These are phyloP conservation scores for Drosophila novamexicana DNA, from an alignment of 1,140 invertebrate species.

Conservation along the genomic window DNA sequence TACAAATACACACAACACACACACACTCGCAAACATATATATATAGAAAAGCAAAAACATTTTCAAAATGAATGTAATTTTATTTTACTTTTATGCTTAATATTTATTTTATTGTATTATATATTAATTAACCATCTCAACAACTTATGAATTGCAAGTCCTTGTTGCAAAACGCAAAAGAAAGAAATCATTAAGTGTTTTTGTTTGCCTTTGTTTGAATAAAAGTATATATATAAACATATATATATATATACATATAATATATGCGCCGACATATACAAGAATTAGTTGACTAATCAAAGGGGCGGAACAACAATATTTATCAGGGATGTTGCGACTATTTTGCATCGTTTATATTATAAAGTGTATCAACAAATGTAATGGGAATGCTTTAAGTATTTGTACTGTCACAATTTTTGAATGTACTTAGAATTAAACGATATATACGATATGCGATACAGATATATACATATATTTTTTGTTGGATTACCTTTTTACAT, in stretches of 20 bases:
- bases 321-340: slow-evolving; percentile 62
- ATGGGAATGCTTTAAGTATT: slow-evolving; percentile 56
- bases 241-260: slow-evolving; percentile 29
- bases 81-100: slow-evolving; percentile 77
- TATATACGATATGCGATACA: slow-evolving; percentile 32
- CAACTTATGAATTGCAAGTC: slow-evolving; percentile 43
- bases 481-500: slow-evolving; percentile 15
- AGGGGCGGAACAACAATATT: slow-evolving; percentile 36
- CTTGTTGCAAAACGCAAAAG: slow-evolving; percentile 9
- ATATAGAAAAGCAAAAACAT: slow-evolving; percentile 33
- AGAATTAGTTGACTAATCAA: slow-evolving; percentile 33
- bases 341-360: slow-evolving; percentile 32
- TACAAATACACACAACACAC: slow-evolving; percentile 33
- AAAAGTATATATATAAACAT: slow-evolving; percentile 49
- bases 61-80: slow-evolving; percentile 70
- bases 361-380: slow-evolving; percentile 47
- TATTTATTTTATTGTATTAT: slow-evolving; percentile 83
- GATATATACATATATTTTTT: slow-evolving; percentile 37
- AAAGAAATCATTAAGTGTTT: slow-evolving; percentile 51
- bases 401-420: slow-evolving; percentile 46
- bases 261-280: not conserved
- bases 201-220: slow-evolving; percentile 78
- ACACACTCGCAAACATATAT: slow-evolving; percentile 44
- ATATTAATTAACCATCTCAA: slow-evolving; percentile 76
- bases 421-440: slow-evolving; percentile 44